Conservation (phyloP, 2,797 vertebrate genomes). For the Tenualosa thibaudeaui region DNA sequence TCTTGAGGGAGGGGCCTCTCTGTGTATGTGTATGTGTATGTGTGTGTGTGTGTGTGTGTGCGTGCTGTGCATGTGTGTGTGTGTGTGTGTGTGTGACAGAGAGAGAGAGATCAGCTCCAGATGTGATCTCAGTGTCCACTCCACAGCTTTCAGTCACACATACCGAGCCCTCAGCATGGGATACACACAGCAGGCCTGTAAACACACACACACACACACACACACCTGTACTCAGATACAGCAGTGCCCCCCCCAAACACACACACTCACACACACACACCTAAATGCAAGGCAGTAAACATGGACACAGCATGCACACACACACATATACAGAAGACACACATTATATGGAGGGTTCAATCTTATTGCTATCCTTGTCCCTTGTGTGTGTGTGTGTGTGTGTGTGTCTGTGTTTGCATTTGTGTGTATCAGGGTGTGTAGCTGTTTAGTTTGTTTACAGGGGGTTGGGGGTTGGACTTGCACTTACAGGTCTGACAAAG, state of each 20-base stretch:
- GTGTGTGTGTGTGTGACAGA: background rate
- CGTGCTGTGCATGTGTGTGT: background rate
- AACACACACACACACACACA: constrained; percentile 1
- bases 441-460: background rate
- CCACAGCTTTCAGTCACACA: background rate
- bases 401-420: constrained; percentile 23
- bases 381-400: background rate
- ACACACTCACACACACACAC: too few species aligned
- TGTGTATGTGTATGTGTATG: background rate
- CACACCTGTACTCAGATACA: background rate
- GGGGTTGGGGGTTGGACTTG: background rate
- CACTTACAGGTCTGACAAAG: constrained; percentile 24
- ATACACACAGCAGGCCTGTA: constrained; percentile 3
- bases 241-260: too few species aligned
- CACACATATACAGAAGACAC: background rate
- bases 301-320: background rate
- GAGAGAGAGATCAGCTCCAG: background rate
- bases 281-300: background rate
- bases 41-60: background rate
- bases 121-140: constrained; percentile 1
- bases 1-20: too few species aligned
- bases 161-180: background rate
- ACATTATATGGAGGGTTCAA: too few species aligned
- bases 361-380: too few species aligned
- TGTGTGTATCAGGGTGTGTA: constrained; percentile 28